Base-by-base conservation (phyloP, 2,888 invertebrate genomes). In the Hymenopus coronatus region DNA sequence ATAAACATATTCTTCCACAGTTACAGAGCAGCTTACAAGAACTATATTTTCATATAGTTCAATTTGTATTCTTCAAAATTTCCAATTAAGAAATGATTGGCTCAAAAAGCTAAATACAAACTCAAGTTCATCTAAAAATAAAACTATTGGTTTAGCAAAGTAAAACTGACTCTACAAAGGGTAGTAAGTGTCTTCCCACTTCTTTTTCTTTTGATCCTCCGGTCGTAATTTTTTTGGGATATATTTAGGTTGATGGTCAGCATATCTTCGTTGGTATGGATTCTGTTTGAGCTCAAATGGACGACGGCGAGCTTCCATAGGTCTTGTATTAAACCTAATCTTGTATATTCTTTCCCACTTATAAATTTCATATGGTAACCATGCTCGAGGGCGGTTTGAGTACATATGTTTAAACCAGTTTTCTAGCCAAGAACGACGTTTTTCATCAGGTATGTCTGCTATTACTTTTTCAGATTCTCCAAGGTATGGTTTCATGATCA, bases 331-430 rank as follows among this genome's bases (percentile, higher is more conserved):
- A 91, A 96, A 93, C 92, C 96, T 93, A 28, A 90, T 87, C 87
- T 97, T 96, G 92, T 97, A 98, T 90, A 98, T 96, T 91, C 95
- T 95, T 92, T 98, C 97, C 98, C 98, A 98, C 89, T 95, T 92
- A 92, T 96, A 96, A 81, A 96, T 94, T 94, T 98, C 97, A 30
- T 97, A 96, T 20, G 93, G 89, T 84, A 95, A 93, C 28, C 94
- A 93, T 91, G 95, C 95, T 89, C 95, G 94, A 0, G 96, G 95
- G 90, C 97, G 94, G 92, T 97, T 96, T 2, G 96, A 94, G 88
- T 95, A 94, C 90, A 98, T 92, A 92, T 95, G 94, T 92, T 97
- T 97, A 91, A 96, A 97, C 89, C 93, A 94, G 1, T 93, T 91
- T 92, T 97, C 97, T 81, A 97, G 93, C 95, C 97, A 97, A 89